These are phyloP conservation scores for Lordiphosa stackelbergi DNA, from an alignment of 1,140 invertebrate species.

Conservation along the genomic window DNA sequence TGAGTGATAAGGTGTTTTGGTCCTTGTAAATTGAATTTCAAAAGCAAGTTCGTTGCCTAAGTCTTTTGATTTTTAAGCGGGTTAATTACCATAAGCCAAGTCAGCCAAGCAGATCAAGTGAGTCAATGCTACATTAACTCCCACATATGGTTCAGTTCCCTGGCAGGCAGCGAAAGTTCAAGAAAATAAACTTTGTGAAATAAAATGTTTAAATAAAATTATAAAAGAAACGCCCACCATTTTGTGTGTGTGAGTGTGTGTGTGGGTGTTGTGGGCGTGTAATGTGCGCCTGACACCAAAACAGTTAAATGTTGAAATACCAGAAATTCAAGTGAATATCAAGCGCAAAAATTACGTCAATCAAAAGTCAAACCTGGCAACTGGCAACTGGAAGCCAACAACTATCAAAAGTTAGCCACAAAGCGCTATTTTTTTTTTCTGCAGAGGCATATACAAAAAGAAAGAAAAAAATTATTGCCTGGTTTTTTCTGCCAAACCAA, in stretches of 20 bases:
- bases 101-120: conserved; percentile 45
- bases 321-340: conserved; percentile 75
- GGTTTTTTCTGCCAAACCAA: conserved; percentile 53
- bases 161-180: conserved; percentile 59
- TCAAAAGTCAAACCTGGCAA: conserved; percentile 63
- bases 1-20: conserved; percentile 24
- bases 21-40: conserved; percentile 5
- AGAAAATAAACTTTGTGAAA: conserved; percentile 53
- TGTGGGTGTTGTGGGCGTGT: conserved; percentile 61
- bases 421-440: conserved; percentile 48
- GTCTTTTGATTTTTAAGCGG: conserved; percentile 53
- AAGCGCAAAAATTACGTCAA: conserved; percentile 74
- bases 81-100: conserved; percentile 56
- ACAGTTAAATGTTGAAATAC: conserved; percentile 75
- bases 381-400: conserved; percentile 41
- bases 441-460: conserved; percentile 41
- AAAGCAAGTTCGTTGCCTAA: conserved; percentile 60
- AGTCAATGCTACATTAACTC: conserved; percentile 40
- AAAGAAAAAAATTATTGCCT: conserved; percentile 40
- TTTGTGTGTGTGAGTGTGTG: conserved; percentile 17
- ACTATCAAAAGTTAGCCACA: conserved; percentile 59
- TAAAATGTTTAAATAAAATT: conserved; percentile 37
- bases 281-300: conserved; percentile 69
- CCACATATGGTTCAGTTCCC: conserved; percentile 32
- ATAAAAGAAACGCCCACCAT: conserved; percentile 44